phyloP scores from a whole-genome alignment of 2,113 vertebrate genomes.

The Rousettus leschenaultii region DNA sequence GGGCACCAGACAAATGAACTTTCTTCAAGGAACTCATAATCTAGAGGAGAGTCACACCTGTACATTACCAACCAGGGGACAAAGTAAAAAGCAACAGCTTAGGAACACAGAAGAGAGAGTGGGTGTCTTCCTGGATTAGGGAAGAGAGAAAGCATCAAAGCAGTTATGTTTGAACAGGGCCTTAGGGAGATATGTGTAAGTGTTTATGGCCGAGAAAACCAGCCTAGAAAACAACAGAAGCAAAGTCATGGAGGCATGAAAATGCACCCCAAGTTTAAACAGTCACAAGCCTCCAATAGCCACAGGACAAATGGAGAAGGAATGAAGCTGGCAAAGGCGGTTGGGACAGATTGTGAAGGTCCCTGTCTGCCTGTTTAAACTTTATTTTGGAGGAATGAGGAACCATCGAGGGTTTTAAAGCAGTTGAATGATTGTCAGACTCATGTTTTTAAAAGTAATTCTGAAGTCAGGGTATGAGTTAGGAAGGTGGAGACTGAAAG shows the following conservation, averaged over 20 bases:
- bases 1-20: neutral
- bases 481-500: neutral
- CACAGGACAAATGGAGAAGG: neutral
- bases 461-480: neutral
- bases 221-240: neutral
- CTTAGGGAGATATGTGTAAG: neutral
- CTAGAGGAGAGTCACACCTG: neutral
- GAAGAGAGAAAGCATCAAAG: neutral
- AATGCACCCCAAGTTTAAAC: neutral
- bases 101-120: neutral
- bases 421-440: neutral
- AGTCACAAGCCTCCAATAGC: neutral
- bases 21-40: neutral
- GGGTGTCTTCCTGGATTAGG: neutral
- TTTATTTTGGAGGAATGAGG: neutral
- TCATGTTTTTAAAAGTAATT: slow-evolving; percentile 42
- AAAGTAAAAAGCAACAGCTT: neutral
- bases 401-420: slow-evolving; percentile 16
- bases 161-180: neutral
- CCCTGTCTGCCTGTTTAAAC: neutral
- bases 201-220: neutral
- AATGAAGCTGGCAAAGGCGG: neutral
- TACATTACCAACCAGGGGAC: neutral
- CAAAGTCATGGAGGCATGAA: neutral
- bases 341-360: neutral